Evolutionary conservation across 2,888 invertebrate species (phyloP).

Genomic region (Zaprionus obscuricornis): DNA sequence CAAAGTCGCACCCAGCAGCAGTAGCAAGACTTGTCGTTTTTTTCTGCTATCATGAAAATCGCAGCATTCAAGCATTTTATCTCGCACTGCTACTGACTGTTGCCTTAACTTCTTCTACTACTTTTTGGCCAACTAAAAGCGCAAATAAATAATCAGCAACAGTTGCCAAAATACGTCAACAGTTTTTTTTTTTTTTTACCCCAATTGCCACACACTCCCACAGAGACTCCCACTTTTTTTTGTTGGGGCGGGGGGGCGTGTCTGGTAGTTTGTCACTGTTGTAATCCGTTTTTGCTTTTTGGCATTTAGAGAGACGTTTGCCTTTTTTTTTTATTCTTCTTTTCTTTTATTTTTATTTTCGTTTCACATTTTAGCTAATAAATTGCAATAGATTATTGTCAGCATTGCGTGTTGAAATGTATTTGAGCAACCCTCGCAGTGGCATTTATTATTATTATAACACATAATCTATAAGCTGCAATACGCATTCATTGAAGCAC

Average conservation of each 20-base stretch:
- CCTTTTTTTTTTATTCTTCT: conserved; percentile 1
- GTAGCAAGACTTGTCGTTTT: neutral
- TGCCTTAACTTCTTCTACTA: conserved; percentile 10
- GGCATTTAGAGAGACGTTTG: conserved; percentile 62
- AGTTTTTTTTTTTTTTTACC: too few relatives aligned
- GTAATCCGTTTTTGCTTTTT: conserved; percentile 70
- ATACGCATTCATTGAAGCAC: conserved; percentile 23
- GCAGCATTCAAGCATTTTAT: conserved; percentile 37
- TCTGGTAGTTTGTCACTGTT: conserved; percentile 45
- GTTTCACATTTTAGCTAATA: conserved; percentile 44
- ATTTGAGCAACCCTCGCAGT: conserved; percentile 62
- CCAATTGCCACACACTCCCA: neutral
- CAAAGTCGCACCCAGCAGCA: conserved; percentile 46
- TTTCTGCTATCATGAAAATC: too few relatives aligned
- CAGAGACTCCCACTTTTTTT: conserved; percentile 1
- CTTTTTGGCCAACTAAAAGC: conserved; percentile 59
- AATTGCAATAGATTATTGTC: conserved; percentile 73
- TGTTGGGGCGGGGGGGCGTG: neutral
- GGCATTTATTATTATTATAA: conserved; percentile 39
- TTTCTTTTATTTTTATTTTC: conserved; percentile 7
- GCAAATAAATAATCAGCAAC: conserved; percentile 77
- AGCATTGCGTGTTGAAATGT: conserved; percentile 52
- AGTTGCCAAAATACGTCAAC: conserved; percentile 75
- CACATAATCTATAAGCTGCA: conserved; percentile 52
- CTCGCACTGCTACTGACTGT: conserved; percentile 11